Base-by-base conservation (phyloP, 2,888 invertebrate species). In the Perithous albicinctus region DNA sequence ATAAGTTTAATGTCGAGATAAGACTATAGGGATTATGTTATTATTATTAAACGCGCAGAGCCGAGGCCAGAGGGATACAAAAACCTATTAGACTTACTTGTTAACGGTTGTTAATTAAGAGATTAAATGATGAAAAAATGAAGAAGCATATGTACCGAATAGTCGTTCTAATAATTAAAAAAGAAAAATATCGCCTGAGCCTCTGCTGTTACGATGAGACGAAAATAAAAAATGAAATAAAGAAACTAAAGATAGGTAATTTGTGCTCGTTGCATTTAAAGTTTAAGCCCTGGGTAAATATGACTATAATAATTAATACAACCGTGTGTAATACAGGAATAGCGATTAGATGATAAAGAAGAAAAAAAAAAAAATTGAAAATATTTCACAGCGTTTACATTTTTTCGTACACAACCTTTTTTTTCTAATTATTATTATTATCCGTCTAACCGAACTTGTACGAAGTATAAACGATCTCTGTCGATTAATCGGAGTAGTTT, bases 71-170 rank as follows among this genome's bases (percentile, higher is more conserved):
- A 73, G 51, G 67, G 46, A 80, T 38, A 66, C 76, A 84, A 83
- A 87, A 87, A 86, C 87, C 87, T 86, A 87, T 88, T 90, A 89
- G 89, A 59, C 88, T 88, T 86, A 89, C 78, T 89, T 90, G 87
- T 89, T 89, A 54, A 88, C 86, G 86, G 81, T 88, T 87, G 89
- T 87, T 88, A 86, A 88, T 88, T 89, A 88, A 88, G 82, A 81
- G 75, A 80, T 80, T 82, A 80, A 63, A 51, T 73, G 56, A 76
- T 74, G 59, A 80, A 70, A n/a, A 78, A 77, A 10, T 63, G 48
- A 73, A 32, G 48, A 67, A 61, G 72, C 73, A 61, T 80, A 76
- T 69, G 79, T 85, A 86, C 67, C 81, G 75, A 81, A 74, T 82
- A 84, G 80, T 80, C 82, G 54, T 85, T 84, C 66, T 74, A 80